These are phyloP conservation scores for Leptopilina clavipes DNA, from an alignment of 1,140 invertebrate genomes.

Conservation along the genomic window DNA sequence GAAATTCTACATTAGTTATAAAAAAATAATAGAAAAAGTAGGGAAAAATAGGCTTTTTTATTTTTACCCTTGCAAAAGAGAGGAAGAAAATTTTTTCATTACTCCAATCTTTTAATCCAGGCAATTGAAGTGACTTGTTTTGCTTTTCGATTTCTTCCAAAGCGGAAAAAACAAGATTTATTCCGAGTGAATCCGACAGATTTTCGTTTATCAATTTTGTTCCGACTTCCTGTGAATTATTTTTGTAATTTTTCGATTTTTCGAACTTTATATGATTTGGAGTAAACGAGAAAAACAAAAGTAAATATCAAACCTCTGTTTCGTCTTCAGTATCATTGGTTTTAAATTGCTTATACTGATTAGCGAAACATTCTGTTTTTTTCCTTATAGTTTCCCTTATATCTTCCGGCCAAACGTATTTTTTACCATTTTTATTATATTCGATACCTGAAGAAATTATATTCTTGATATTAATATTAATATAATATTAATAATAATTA, in stretches of 20 bases:
- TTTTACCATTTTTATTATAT: not conserved
- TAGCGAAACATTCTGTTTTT: not conserved
- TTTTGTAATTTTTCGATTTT: not conserved
- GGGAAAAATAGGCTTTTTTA: not conserved
- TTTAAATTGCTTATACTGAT: not conserved
- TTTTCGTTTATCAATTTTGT: not conserved
- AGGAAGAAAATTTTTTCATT: not conserved
- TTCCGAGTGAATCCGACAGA: not conserved
- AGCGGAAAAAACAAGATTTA: not conserved
- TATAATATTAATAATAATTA: too few species aligned
- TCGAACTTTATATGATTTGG: too few species aligned
- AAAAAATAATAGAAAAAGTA: not conserved
- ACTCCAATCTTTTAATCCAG: not conserved
- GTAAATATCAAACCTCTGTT: not conserved
- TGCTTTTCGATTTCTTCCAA: not conserved
- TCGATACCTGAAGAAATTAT: not conserved
- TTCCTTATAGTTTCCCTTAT: not conserved
- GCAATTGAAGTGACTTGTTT: not conserved
- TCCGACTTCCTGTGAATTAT: not conserved
- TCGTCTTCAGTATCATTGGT: not conserved
- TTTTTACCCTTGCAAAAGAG: not conserved
- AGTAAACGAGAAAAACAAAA: too few species aligned
- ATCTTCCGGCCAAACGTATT: not conserved
- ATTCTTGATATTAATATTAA: not conserved
- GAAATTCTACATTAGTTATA: too few species aligned